Percentiles rank a stretch among this genome's conserved stretches.
Conservation (phyloP, 2,797 vertebrate species). For the Moxostoma hubbsi region DNA sequence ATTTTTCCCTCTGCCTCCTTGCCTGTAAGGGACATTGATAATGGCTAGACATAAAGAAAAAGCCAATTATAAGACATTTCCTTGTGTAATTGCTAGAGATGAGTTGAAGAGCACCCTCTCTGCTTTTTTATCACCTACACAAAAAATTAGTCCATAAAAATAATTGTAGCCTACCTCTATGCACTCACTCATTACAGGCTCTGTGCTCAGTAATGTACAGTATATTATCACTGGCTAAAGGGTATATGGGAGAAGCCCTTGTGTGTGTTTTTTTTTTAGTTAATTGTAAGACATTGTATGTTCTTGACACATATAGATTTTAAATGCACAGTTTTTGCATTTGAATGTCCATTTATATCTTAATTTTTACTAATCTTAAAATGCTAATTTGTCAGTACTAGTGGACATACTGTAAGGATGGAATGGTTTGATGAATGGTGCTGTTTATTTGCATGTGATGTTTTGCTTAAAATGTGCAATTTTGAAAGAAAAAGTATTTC, state of each 20-base stretch:
- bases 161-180: conserved; percentile 44
- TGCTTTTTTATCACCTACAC: conserved; percentile 64
- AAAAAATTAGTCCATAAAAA: conserved; percentile 47
- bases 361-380: no score
- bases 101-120: conserved; percentile 68
- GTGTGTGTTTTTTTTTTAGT: background rate
- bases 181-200: conserved; percentile 49
- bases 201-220: conserved; percentile 37
- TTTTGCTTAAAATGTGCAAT: background rate
- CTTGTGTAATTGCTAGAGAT: conserved; percentile 73
- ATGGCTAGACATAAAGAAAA: conserved; percentile 77
- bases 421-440: background rate
- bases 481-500: no score
- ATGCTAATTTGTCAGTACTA: no score
- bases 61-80: conserved; percentile 77
- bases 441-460: conserved; percentile 11
- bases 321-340: no score
- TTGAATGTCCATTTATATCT: no score
- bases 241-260: conserved; percentile 10
- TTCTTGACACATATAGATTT: no score
- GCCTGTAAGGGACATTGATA: conserved; percentile 78
- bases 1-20: conserved; percentile 50
- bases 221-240: conserved; percentile 50
- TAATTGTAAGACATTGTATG: no score
- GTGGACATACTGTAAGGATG: background rate